Percentiles rank a stretch among this genome's conserved stretches.
Evolutionary conservation across 2,888 invertebrate genomes (phyloP).

Genomic region (Eupsilia transversa): DNA sequence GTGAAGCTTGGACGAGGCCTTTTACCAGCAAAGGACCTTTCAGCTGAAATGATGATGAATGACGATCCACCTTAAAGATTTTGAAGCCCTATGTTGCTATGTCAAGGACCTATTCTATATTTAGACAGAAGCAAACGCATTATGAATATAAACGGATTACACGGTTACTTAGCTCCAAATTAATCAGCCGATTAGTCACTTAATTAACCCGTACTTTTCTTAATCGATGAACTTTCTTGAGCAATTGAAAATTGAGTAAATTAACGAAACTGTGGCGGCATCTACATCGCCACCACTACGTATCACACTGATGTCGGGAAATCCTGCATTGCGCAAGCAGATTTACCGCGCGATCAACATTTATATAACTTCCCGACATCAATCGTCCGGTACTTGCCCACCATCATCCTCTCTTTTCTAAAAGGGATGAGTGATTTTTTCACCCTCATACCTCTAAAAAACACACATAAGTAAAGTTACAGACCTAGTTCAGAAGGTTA

Average conservation of each 20-base stretch:
- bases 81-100: neutral
- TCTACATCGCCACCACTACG: too few species aligned
- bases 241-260: slow-evolving; percentile 39
- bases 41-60: too few species aligned
- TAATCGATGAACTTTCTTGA: slow-evolving; percentile 39
- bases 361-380: too few species aligned
- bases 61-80: neutral
- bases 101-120: slow-evolving; percentile 10
- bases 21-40: too few species aligned
- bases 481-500: neutral
- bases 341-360: too few species aligned
- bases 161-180: slow-evolving; percentile 35
- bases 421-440: too few species aligned
- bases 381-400: too few species aligned
- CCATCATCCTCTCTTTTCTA: too few species aligned
- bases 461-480: slow-evolving; percentile 32
- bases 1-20: too few species aligned
- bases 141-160: slow-evolving; percentile 30
- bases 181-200: slow-evolving; percentile 44
- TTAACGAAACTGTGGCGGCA: slow-evolving; percentile 41
- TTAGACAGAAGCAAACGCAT: neutral
- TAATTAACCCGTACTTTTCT: slow-evolving; percentile 39
- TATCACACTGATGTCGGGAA: too few species aligned
- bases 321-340: too few species aligned
- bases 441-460: too few species aligned